Evolutionary conservation across 2,113 vertebrate genomes (phyloP).

Genomic region (Delphinapterus leucas): DNA sequence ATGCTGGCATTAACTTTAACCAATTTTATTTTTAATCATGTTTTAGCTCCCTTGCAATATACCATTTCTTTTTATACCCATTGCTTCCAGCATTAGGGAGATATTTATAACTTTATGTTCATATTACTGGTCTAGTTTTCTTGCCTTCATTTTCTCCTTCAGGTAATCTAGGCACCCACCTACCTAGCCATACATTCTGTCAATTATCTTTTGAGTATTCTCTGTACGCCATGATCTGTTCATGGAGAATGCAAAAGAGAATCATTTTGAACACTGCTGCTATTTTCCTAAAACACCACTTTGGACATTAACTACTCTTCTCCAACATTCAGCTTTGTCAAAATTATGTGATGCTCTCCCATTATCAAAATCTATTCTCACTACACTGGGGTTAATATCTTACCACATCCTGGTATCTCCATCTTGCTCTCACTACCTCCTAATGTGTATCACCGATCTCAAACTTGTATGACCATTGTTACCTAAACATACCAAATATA

Average conservation of each 20-base stretch:
- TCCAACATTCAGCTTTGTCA: neutral
- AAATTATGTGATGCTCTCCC: neutral
- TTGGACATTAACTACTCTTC: neutral
- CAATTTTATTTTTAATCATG: neutral
- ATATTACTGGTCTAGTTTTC: neutral
- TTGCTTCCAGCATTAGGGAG: neutral
- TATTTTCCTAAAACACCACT: neutral
- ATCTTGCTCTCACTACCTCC: neutral
- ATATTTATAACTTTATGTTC: neutral
- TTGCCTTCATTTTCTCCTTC: neutral
- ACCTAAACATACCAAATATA: neutral
- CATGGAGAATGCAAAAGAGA: neutral
- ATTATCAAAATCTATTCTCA: neutral
- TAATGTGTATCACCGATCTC: neutral
- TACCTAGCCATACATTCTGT: neutral
- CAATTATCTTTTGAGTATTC: neutral
- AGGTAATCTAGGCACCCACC: neutral
- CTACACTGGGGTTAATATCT: neutral
- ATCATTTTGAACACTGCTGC: neutral
- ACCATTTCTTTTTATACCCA: neutral
- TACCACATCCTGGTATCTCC: neutral
- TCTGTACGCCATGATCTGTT: neutral
- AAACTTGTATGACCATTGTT: neutral
- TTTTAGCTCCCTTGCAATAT: neutral
- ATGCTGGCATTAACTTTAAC: neutral